Evolutionary conservation across 2,888 invertebrate genomes (phyloP), one percentile per base, ranked within the genome.

Genomic region (Lasioglossum marginatum): DNA sequence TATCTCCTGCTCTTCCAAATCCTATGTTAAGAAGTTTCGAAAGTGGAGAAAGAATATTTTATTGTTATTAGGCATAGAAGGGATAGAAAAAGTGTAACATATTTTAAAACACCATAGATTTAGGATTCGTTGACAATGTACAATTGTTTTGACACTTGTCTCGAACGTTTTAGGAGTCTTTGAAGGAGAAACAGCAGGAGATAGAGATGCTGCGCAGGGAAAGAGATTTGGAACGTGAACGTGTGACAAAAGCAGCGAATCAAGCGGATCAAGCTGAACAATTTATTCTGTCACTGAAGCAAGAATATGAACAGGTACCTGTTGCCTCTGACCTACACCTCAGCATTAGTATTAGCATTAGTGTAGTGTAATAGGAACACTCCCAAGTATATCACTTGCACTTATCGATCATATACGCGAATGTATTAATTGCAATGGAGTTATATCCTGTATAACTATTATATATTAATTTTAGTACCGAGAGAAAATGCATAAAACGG

Each of bases 161-260:
- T 77, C 23, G 66, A 52, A 72, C 40, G 85, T 94, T 95, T 82
- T 95, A 99, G 99, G 98, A 99, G 95, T 96, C 98, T 52, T 96
- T 99, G 83, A 97, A 98, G 94, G 99, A 99, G 95, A 99, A 99
- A 95, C 98, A 99, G 93, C 97, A 98, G 89, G 99, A 99, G 94
- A 97, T 99, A 93, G 99, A 99, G 94, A 97, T 98, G 93, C 96
- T 99, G 91, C 96, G 99, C 95, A 97, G 97, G 87, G 99, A 99
- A 95, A 96, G 99, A 77, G 99, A 99, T 93, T 94, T 99, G 92
- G 99, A 99, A 94, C 96, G 99, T 91, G 97, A 98, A 48, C 98
- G 99, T 95, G 97, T 99, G 43, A 98, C 98, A 23, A 97, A 98
- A 95, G 97, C 97, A 85, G 97, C 98, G 4, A 96, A 97, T 89